Conservation (phyloP, 1,140 invertebrate species). For the Chionoecetes opilio region DNA sequence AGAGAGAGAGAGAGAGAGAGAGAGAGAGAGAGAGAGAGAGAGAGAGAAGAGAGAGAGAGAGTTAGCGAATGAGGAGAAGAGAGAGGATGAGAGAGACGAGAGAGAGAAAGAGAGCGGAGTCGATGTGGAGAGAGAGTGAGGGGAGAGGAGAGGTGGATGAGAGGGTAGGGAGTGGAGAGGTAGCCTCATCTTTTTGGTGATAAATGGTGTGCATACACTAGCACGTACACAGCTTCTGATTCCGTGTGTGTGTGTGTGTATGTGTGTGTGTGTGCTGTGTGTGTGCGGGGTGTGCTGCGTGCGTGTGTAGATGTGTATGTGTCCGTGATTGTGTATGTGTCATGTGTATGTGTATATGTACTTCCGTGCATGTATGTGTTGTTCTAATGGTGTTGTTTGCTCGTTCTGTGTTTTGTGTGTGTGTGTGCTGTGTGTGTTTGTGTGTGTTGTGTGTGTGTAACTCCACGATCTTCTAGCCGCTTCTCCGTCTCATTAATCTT, state of each 20-base stretch:
- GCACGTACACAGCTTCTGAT: background rate
- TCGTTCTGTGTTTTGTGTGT: too few relatives aligned
- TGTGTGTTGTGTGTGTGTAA: too few relatives aligned
- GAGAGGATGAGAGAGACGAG: background rate
- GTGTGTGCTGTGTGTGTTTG: too few relatives aligned
- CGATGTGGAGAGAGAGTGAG: background rate
- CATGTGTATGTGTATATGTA: too few relatives aligned
- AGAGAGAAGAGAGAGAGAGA: slow-evolving; percentile 33
- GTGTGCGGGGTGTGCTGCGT: slow-evolving; percentile 35
- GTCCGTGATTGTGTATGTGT: background rate
- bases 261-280: slow-evolving; percentile 41
- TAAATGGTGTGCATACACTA: background rate
- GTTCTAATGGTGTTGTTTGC: too few relatives aligned
- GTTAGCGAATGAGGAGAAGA: background rate
- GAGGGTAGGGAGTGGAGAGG: too few relatives aligned
- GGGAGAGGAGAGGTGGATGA: background rate
- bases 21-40: slow-evolving; percentile 33
- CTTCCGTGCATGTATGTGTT: too few relatives aligned
- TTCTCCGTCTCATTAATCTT: too few relatives aligned
- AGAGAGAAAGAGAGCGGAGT: background rate
- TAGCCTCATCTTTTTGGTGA: background rate
- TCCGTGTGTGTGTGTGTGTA: background rate
- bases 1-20: background rate
- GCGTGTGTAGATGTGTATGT: slow-evolving; percentile 32
- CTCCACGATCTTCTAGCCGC: too few relatives aligned